phyloP scores from a whole-genome alignment of 2,797 vertebrate genomes.

The Sylvia borin region DNA sequence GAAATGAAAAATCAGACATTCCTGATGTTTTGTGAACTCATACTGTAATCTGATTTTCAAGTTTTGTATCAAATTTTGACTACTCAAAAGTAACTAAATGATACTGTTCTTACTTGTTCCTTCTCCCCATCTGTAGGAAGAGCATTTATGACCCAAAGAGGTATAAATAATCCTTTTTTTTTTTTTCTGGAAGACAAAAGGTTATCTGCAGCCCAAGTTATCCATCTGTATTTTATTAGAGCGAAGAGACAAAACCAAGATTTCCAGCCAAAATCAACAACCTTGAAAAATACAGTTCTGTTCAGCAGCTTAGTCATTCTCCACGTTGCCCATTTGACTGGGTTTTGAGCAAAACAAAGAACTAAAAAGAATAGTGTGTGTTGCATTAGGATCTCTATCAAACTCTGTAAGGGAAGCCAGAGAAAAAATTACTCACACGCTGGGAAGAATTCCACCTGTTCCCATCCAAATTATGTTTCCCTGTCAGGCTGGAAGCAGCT shows the following conservation, averaged over 20 bases:
- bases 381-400: not conserved
- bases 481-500: constrained; percentile 15
- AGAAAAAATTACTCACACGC: constrained; percentile 44
- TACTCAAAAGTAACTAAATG: not conserved
- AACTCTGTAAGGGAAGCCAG: not conserved
- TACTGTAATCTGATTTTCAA: not conserved
- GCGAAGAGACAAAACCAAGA: not conserved
- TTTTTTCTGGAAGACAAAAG: not conserved
- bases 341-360: constrained; percentile 27
- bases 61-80: not conserved
- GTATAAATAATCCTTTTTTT: not conserved
- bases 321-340: not conserved
- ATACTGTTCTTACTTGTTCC: not conserved
- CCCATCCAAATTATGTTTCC: constrained; percentile 13
- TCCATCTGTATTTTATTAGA: constrained; percentile 3
- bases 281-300: not conserved
- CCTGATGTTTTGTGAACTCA: not conserved
- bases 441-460: constrained; percentile 57
- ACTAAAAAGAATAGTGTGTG: not conserved
- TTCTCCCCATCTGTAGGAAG: not conserved
- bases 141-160: not conserved
- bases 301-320: constrained; percentile 2
- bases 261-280: constrained; percentile 29
- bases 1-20: not conserved
- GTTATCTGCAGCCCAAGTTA: not conserved